Evolutionary conservation across 2,113 vertebrate species (phyloP).

Genomic region (Amblyornis subalaris): DNA sequence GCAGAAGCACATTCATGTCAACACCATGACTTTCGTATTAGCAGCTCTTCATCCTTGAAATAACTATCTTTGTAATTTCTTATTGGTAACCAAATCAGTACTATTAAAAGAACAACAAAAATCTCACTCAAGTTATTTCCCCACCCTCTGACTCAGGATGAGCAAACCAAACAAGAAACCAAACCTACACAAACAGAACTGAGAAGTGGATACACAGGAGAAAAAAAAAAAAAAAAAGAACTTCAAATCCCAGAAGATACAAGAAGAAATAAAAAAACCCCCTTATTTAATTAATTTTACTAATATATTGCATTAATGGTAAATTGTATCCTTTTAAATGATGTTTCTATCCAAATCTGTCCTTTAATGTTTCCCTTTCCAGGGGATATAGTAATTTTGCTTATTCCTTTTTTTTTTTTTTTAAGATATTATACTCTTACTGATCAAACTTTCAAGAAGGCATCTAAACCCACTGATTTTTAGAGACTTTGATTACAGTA

Average conservation of each 20-base stretch:
- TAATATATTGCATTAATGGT: neutral
- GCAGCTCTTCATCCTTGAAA: neutral
- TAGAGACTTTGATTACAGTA: neutral
- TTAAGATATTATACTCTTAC: neutral
- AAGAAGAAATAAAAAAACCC: neutral
- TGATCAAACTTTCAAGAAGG: neutral
- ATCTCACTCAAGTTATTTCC: neutral
- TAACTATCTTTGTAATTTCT: neutral
- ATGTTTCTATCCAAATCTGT: neutral
- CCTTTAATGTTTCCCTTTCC: neutral
- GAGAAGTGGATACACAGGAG: fast-evolving
- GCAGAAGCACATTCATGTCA: neutral
- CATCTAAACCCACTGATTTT: neutral
- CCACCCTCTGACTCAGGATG: neutral
- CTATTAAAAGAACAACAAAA: neutral
- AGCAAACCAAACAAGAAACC: neutral
- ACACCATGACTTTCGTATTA: neutral
- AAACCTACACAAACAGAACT: neutral
- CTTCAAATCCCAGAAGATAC: neutral
- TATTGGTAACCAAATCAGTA: neutral
- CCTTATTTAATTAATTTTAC: neutral
- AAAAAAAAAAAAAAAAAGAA: neutral
- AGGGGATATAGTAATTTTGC: neutral
- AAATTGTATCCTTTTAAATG: neutral
- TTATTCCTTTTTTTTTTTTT: neutral